Evolutionary conservation across 2,888 invertebrate genomes (phyloP), one percentile per base, ranked within the genome.

Genomic region (Pristionchus arcanus): DNA sequence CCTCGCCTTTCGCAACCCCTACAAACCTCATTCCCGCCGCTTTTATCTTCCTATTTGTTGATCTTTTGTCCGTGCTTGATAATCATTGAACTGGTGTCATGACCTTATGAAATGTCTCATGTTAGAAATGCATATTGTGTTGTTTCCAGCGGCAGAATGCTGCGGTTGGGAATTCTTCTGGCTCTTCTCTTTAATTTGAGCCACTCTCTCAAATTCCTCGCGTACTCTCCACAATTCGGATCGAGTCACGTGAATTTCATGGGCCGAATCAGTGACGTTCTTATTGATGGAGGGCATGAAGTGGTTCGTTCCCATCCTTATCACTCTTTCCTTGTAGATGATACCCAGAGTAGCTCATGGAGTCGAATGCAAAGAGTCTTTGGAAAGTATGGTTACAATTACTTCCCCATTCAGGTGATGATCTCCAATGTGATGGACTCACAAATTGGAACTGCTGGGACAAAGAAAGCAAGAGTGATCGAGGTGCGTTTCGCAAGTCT

Each of bases 381-480:
- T 49, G 0, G 3, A 49, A 11, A 7, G 42, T 11, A 49, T 49
- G 42, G 42, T 7, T 3, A 49, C 42, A 49, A 7, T 49, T 1
- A 49, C 42, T 49, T 42, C 42, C 34, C 21, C 19, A 37, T 77
- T 68, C 49, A 77, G 66, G 53, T 68, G 0, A 71, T 71, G 37
- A 4, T 87, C 42, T 37, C 87, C 9, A 19, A 34, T n/a, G 13
- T 15, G 25, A 34, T 66, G 37, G 87, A 84, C n/a, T 25, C 84
- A 15, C 28, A 16, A n/a, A 84, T 84, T 28, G 31, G 55, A 55
- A 28, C 31, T 19, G 31, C 84, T 4, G 55, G 55, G 1, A 84
- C 84, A 21, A 84, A 84, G 84, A 84, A 55, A 84, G 84, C 84
- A 4, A 84, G 55, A 84, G 84, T 84, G 16, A 84, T 84, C 21